A percentile compares a stretch with the other conserved stretches of the same genome.
phyloP scores from a whole-genome alignment of 1,140 invertebrate species.

The Tribolium madens region DNA sequence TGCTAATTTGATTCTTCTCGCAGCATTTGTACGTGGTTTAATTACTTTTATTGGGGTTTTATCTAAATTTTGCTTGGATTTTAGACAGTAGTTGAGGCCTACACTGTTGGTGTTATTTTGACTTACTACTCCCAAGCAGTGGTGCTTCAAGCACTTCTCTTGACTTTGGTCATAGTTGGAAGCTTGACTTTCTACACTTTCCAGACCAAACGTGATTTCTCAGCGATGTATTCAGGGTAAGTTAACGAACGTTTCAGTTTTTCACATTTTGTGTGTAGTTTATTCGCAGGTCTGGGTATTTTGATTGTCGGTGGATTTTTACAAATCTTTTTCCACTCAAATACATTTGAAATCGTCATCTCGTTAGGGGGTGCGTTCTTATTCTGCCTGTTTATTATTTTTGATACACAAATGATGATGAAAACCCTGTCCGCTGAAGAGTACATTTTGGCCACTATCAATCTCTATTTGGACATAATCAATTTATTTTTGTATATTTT shows the following conservation, averaged over 20 bases:
- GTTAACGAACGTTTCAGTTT: too few species aligned
- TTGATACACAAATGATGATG: conserved; percentile 77
- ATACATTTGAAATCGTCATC: conserved; percentile 75
- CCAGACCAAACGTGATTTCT: conserved; percentile 86
- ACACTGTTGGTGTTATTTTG: conserved; percentile 80
- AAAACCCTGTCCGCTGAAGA: conserved; percentile 80
- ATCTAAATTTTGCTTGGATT: conserved; percentile 60
- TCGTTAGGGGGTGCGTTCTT: conserved; percentile 78
- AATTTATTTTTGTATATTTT: conserved; percentile 89
- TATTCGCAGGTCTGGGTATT: conserved; percentile 78
- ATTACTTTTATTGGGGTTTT: background rate
- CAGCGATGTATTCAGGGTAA: conserved; percentile 80
- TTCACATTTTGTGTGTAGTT: conserved; percentile 71
- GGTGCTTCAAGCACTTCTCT: conserved; percentile 80
- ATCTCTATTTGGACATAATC: conserved; percentile 88
- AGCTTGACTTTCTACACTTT: conserved; percentile 83
- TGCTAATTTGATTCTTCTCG: conserved; percentile 75
- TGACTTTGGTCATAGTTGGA: conserved; percentile 79
- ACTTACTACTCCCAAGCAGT: conserved; percentile 78
- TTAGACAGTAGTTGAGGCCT: conserved; percentile 80
- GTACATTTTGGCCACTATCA: conserved; percentile 84
- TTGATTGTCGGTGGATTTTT: conserved; percentile 80
- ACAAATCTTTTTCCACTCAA: conserved; percentile 79
- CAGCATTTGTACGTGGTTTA: conserved; percentile 75
- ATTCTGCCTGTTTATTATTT: conserved; percentile 79